Conservation (phyloP, 1,140 invertebrate genomes). For the Drosophila pseudoobscura region DNA sequence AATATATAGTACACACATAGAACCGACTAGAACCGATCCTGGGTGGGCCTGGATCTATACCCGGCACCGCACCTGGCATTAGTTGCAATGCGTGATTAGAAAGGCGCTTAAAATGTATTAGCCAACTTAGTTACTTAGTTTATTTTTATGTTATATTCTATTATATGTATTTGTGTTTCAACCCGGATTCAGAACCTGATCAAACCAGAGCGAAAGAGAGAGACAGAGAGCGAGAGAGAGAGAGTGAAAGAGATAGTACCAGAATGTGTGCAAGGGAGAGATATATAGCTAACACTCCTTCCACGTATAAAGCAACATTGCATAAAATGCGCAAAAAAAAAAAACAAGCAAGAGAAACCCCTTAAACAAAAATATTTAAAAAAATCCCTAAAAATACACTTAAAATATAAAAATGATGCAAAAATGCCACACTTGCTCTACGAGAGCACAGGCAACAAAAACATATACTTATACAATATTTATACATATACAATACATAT, state of each 20-base stretch:
- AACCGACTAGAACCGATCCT: conserved; percentile 37
- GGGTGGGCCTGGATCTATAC: conserved; percentile 6
- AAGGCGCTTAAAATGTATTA: conserved; percentile 48
- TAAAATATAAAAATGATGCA: conserved; percentile 36
- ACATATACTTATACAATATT: conserved; percentile 56
- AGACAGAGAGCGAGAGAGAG: conserved; percentile 20
- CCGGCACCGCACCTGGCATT: conserved; percentile 14
- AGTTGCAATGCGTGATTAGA: conserved; percentile 40
- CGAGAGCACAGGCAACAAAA: conserved; percentile 58
- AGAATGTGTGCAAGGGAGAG: conserved; percentile 24
- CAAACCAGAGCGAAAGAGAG: conserved; percentile 12
- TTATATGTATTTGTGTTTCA: conserved; percentile 44
- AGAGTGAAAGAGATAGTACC: conserved; percentile 11
- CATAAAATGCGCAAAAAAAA: conserved; percentile 70
- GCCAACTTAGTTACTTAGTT: conserved; percentile 63
- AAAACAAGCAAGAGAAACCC: conserved; percentile 36
- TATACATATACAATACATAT: conserved; percentile 44
- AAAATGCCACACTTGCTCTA: conserved; percentile 49
- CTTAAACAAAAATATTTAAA: conserved; percentile 12
- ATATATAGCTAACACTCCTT: conserved; percentile 73
- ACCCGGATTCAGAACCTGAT: conserved; percentile 4
- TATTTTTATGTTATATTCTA: conserved; percentile 41
- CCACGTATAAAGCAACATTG: conserved; percentile 75
- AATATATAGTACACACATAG: conserved; percentile 39
- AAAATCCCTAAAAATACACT: conserved; percentile 21